Evolutionary conservation across 2,888 invertebrate genomes (phyloP).

Genomic region (Teinopalpus imperialis): DNA sequence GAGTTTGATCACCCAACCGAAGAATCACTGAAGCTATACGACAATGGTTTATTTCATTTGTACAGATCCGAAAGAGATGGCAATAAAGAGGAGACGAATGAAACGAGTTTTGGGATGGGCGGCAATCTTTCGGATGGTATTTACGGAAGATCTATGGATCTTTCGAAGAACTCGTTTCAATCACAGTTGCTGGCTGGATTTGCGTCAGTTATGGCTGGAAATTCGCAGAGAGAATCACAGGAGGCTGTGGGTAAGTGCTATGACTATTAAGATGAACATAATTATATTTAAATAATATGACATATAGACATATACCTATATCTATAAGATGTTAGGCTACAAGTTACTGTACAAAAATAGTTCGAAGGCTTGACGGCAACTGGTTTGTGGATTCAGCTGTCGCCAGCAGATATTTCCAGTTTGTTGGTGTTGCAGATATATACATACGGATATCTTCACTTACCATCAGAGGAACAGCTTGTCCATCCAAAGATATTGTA

Average conservation of each 20-base stretch:
- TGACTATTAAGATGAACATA: too few species aligned
- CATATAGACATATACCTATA: too few species aligned
- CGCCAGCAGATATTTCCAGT: too few species aligned
- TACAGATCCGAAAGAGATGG: constrained; percentile 59
- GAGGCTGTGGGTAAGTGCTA: constrained; percentile 37
- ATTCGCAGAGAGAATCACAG: constrained; percentile 59
- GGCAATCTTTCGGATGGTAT: constrained; percentile 59
- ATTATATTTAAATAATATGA: too few species aligned
- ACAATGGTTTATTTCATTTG: constrained; percentile 64
- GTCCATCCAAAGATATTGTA: too few species aligned
- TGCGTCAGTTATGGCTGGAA: constrained; percentile 69
- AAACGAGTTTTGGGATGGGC: constrained; percentile 50
- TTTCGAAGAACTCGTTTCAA: constrained; percentile 68
- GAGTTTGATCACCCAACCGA: constrained; percentile 56
- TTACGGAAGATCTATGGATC: constrained; percentile 69
- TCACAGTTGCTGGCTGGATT: constrained; percentile 70
- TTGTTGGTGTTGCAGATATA: too few species aligned
- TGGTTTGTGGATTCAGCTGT: too few species aligned
- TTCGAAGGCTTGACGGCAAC: too few species aligned
- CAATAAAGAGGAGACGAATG: constrained; percentile 50
- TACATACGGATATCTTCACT: too few species aligned
- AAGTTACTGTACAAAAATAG: too few species aligned
- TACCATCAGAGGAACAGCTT: too few species aligned
- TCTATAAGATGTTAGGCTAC: too few species aligned
- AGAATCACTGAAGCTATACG: constrained; percentile 64